These are phyloP conservation scores for Eilema griseolum DNA, from an alignment of 2,888 invertebrate genomes.

Conservation along the genomic window DNA sequence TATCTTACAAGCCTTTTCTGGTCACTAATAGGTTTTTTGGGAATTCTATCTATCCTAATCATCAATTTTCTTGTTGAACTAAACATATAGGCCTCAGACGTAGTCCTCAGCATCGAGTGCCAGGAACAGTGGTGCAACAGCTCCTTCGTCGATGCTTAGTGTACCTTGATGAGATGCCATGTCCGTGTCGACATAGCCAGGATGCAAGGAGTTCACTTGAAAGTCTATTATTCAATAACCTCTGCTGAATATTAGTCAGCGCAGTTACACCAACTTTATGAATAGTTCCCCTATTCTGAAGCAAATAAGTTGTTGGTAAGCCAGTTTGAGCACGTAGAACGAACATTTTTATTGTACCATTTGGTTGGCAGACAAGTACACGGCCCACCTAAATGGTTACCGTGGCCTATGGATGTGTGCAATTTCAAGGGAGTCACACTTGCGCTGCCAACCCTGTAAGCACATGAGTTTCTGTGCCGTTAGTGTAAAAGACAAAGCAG, in stretches of 20 bases:
- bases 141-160: conserved; percentile 86
- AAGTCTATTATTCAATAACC: conserved; percentile 83
- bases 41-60: conserved; percentile 79
- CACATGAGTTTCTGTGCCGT: no score
- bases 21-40: neutral
- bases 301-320: neutral
- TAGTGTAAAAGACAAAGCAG: no score
- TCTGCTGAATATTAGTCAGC: conserved; percentile 89
- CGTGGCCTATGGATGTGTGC: no score
- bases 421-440: no score
- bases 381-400: no score
- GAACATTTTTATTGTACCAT: no score
- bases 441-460: no score
- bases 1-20: no score
- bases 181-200: conserved; percentile 93
- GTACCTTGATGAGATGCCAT: conserved; percentile 90
- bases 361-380: no score
- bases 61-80: conserved; percentile 86
- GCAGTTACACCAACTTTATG: conserved; percentile 92
- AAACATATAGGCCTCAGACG: conserved; percentile 89
- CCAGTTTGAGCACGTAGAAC: neutral
- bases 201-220: conserved; percentile 90
- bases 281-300: conserved; percentile 87
- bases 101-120: conserved; percentile 85
- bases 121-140: conserved; percentile 85